Conservation (phyloP, 2,888 invertebrate species). For the Leucophora obtusa region DNA sequence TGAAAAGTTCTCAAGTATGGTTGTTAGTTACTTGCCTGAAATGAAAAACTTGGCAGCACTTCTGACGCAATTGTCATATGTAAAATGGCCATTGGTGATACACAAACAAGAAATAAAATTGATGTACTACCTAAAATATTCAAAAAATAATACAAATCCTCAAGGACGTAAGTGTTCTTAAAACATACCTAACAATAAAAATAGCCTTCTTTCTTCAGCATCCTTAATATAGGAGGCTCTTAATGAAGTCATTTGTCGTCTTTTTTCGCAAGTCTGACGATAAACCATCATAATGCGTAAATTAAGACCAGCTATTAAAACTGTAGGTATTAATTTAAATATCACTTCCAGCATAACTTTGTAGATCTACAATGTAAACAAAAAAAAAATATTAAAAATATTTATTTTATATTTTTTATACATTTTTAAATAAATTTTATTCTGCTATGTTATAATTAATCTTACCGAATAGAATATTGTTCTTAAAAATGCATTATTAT, state of each 20-base stretch:
- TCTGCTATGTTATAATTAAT: too few species aligned
- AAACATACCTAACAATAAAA: constrained; percentile 81
- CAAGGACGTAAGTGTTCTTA: background rate
- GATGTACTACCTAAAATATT: constrained; percentile 80
- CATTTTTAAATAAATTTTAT: too few species aligned
- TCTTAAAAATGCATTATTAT: constrained; percentile 80
- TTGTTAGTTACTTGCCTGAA: constrained; percentile 80
- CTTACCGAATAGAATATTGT: constrained; percentile 80
- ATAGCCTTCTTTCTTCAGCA: constrained; percentile 84
- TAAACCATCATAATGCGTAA: constrained; percentile 84
- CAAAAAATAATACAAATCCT: background rate
- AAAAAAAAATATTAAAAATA: too few species aligned
- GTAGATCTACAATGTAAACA: too few species aligned
- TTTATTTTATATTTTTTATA: too few species aligned
- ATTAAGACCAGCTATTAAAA: constrained; percentile 83
- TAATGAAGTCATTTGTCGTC: constrained; percentile 83
- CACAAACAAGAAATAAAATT: constrained; percentile 84
- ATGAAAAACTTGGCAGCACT: constrained; percentile 82
- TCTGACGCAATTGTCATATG: constrained; percentile 84
- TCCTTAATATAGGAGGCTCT: constrained; percentile 80
- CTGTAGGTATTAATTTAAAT: constrained; percentile 84
- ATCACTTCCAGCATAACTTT: constrained; percentile 83
- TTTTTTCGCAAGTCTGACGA: constrained; percentile 82
- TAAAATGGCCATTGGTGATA: constrained; percentile 85
- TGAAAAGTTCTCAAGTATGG: too few species aligned